Evolutionary conservation across 2,888 invertebrate species (phyloP).

Genomic region (Anthophora plumipes): DNA sequence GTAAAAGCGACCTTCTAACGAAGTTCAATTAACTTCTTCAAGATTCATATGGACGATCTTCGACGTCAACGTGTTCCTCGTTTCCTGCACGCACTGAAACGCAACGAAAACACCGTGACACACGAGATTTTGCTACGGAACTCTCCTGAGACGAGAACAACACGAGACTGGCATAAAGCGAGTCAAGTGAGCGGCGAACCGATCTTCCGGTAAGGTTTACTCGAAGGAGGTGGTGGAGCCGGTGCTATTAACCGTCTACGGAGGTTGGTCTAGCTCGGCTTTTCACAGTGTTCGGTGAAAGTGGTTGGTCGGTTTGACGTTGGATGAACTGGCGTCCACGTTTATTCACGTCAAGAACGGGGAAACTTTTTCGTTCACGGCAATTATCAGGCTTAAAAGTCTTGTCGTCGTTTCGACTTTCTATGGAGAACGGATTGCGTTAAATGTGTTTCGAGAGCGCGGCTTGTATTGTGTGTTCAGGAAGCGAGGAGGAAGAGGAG

Average conservation of each 20-base stretch:
- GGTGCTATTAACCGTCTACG: conserved; percentile 59
- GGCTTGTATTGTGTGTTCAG: too few species aligned
- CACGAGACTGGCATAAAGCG: conserved; percentile 60
- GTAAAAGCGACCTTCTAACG: too few species aligned
- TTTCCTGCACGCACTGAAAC: not conserved
- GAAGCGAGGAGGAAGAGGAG: too few species aligned
- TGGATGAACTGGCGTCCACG: not conserved
- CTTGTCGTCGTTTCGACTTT: not conserved
- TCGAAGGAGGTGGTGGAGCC: conserved; percentile 53
- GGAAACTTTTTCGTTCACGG: conserved; percentile 1
- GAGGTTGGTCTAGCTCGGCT: conserved; percentile 47
- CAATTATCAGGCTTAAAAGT: not conserved
- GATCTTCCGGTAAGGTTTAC: conserved; percentile 63
- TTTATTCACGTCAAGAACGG: conserved; percentile 1
- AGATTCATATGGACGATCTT: not conserved
- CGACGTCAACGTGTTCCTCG: not conserved
- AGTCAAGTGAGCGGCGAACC: conserved; percentile 65
- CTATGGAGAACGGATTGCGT: not conserved
- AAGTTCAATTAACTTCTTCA: not conserved
- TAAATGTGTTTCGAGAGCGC: too few species aligned
- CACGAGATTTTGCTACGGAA: conserved; percentile 35
- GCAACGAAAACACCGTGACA: not conserved
- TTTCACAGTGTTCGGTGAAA: conserved; percentile 67
- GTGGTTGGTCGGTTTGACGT: conserved; percentile 47
- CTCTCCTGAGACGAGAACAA: conserved; percentile 44